A percentile compares a stretch with the other conserved stretches of the same genome.
Conservation (phyloP, 2,797 vertebrate genomes). For the Danio tinwini region DNA sequence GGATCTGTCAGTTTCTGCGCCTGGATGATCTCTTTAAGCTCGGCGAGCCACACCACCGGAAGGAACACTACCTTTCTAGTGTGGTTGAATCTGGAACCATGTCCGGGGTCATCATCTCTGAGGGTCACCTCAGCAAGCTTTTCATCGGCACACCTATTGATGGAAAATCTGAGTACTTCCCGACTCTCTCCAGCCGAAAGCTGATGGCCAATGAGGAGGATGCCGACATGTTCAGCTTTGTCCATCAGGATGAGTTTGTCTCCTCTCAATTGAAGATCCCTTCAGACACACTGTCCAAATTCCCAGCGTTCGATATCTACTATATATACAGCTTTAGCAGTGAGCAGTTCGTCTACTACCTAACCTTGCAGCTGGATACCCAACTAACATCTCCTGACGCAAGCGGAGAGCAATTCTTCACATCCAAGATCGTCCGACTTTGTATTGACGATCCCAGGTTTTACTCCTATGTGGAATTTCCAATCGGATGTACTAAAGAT, state of each 20-base stretch:
- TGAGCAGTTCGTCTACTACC: conserved; percentile 97
- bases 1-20: conserved; percentile 96
- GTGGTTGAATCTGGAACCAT: conserved; percentile 95
- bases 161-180: conserved; percentile 98
- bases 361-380: conserved; percentile 96
- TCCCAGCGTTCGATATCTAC: conserved; percentile 97
- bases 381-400: conserved; percentile 94
- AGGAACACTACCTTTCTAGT: conserved; percentile 98
- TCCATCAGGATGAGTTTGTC: conserved; percentile 98
- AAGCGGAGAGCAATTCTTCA: conserved; percentile 97
- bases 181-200: conserved; percentile 95
- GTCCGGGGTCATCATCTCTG: conserved; percentile 94
- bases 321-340: conserved; percentile 98
- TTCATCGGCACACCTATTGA: conserved; percentile 97
- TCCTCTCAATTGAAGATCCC: conserved; percentile 99
- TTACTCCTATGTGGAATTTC: conserved; percentile 98
- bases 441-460: conserved; percentile 97
- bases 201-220: conserved; percentile 97
- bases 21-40: conserved; percentile 97
- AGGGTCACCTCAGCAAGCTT: conserved; percentile 87
- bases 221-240: conserved; percentile 98
- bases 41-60: conserved; percentile 97
- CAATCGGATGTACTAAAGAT: conserved; percentile 94
- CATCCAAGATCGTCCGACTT: conserved; percentile 96
- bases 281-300: conserved; percentile 96